Conservation (phyloP, 2,797 vertebrate genomes). For the Serranus cabrilla region DNA sequence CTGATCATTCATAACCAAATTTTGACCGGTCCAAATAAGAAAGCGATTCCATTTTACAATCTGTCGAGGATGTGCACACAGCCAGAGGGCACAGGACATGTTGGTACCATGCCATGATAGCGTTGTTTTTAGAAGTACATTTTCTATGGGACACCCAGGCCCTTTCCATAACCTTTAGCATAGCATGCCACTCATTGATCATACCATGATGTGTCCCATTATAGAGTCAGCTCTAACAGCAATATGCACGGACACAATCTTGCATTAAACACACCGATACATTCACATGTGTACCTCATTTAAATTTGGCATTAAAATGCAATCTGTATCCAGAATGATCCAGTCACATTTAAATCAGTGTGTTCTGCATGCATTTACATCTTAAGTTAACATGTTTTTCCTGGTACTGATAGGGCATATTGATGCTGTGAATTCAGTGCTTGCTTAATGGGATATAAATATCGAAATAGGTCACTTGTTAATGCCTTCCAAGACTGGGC, state of each 20-base stretch:
- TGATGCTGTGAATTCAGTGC: not conserved
- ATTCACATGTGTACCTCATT: not conserved
- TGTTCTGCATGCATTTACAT: not conserved
- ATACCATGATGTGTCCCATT: not conserved
- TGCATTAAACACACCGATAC: not conserved
- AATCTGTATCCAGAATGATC: not conserved
- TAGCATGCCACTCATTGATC: not conserved
- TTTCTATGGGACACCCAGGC: not conserved
- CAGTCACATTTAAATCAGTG: not conserved
- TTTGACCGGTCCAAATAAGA: constrained; percentile 40
- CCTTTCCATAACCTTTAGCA: constrained; percentile 14
- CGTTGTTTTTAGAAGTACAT: not conserved
- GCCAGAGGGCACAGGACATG: constrained; percentile 37
- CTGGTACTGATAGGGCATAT: not conserved
- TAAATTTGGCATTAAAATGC: not conserved
- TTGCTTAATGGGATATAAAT: not conserved
- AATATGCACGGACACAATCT: not conserved
- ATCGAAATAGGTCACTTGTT: not conserved
- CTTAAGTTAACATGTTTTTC: not conserved
- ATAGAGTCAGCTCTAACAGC: not conserved
- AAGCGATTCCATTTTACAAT: constrained; percentile 41
- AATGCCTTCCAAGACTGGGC: too few species aligned
- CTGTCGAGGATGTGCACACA: constrained; percentile 19
- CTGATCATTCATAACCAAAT: constrained; percentile 53
- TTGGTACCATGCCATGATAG: constrained; percentile 4